Evolutionary conservation across 2,113 vertebrate species (phyloP), one percentile per base, ranked within the genome.

Genomic region (Barnardius zonarius): DNA sequence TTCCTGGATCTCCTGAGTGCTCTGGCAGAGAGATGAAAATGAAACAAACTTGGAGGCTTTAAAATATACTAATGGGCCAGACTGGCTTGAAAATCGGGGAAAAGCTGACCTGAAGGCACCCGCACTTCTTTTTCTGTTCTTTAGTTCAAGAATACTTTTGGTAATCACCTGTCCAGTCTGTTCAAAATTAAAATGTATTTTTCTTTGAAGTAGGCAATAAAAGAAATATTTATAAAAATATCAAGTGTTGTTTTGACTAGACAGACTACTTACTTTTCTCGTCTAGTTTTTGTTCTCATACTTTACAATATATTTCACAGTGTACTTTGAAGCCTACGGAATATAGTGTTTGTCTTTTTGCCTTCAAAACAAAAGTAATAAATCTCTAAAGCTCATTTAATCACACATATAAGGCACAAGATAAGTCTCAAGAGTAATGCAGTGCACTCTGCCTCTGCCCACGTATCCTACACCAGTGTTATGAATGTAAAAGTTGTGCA

Each of bases 191-290:
- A 59, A 44, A 80, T 49, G 4, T 78, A 24, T 80, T 68, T 93
- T 90, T 69, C 76, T 96, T 96, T 93, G 83, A 96, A 94, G 86
- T 82, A 20, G 61, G 37, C 62, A 84, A 31, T 87, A 87, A 82
- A 95, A 95, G 5, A 88, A 81, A 73, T 89, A 78, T 43, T 90
- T 93, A 61, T 55, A 93, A 89, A 94, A 93, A 82, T 91, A 84
- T 30, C 57, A 84, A 84, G 28, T 76, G 35, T 57, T 93, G 52
- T 84, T 97, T 93, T 97, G 95, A 92, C 88, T 93, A 91, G 83
- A 76, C 90, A 37, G 72, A 30, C 69, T 86, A 31, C 87, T 94
- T 93, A 70, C 24, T 94, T 94, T 91, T 66, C 74, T 86, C 57
- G 43, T 72, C 88, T 79, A 57, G 57, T 72, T 83, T 94, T 92